Conservation (phyloP, 2,888 invertebrate species). For the Nezara viridula region DNA sequence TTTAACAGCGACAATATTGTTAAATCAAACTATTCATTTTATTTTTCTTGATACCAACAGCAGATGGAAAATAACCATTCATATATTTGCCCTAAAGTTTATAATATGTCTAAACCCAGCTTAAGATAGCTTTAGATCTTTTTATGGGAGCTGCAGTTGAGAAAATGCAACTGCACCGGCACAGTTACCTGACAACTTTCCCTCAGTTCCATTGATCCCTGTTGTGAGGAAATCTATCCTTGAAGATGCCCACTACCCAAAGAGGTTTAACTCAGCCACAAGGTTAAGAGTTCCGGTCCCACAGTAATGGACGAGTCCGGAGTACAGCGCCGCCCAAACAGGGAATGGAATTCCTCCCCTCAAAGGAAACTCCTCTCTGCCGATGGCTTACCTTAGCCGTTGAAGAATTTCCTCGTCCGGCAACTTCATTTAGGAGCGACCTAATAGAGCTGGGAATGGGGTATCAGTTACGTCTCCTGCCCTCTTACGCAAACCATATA, state of each 20-base stretch:
- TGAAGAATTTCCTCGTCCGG: not conserved
- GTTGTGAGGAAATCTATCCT: not conserved
- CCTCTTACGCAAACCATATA: not conserved
- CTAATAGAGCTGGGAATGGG: not conserved
- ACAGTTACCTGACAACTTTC: not conserved
- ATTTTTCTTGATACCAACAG: too few relatives aligned
- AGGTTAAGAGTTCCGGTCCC: conserved; percentile 43
- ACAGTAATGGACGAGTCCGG: conserved; percentile 41
- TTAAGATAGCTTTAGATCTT: not conserved
- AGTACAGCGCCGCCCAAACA: not conserved
- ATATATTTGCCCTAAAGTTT: too few relatives aligned
- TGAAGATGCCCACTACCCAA: conserved; percentile 47
- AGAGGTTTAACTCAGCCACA: conserved; percentile 39
- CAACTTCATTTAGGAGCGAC: not conserved
- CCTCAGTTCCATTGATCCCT: not conserved
- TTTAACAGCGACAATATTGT: too few relatives aligned
- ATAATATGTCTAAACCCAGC: too few relatives aligned
- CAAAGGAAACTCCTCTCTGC: not conserved
- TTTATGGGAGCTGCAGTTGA: not conserved
- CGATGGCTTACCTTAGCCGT: not conserved
- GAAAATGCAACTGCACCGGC: not conserved
- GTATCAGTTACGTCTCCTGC: not conserved
- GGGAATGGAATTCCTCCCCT: not conserved
- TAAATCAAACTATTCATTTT: too few relatives aligned
- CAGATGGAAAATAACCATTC: too few relatives aligned